Base-by-base conservation (phyloP, 1,140 invertebrate genomes). In the Lanistes nyassanus region DNA sequence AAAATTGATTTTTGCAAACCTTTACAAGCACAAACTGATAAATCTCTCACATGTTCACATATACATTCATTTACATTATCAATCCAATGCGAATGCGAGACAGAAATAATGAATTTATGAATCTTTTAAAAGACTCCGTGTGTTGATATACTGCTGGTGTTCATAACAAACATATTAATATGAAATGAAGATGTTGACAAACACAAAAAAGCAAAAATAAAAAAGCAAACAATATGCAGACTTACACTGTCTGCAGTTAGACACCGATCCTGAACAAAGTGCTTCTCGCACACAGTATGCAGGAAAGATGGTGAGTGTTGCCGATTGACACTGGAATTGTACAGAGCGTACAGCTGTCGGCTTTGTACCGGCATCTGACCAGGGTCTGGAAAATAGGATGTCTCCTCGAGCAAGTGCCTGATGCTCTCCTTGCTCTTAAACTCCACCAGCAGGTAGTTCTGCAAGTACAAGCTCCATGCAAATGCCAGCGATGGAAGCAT, bases 381-480 rank as follows among this genome's bases (percentile, higher is more conserved):
- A 9, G 7, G 6, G 34, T 58, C 56, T 5, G 70, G 36, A 60
- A 72, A 72, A 39, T 39, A 72, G 0, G 55, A 19, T 3, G 42
- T 55, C 16, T 60, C 34, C 37, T 72, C 31, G 34, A 60, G 31
- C 31, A 72, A 55, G 13, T 42, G 53, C 36, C 42, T 37, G 23
- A 72, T 36, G 3, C 34, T 60, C 0, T 23, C 9, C 21, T 39
- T 19, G 56, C 42, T 31, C 19, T 60, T 3, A 37, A 72, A 72
- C 47, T 72, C 69, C 36, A 72, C 70, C 70, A 72, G 56, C 13
- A 72, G 21, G 55, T 47, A 29, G 37, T 72, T 29, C 70, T 72
- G 70, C 26, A 72, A 60, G 42, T n/a, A 13, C 4, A 67, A 21
- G 13, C 34, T 21, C 13, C 7, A 34, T 36, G 23, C n/a, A 11